Base-by-base conservation (phyloP, 1,140 invertebrate genomes). In the Drosophila malerkotliana region DNA sequence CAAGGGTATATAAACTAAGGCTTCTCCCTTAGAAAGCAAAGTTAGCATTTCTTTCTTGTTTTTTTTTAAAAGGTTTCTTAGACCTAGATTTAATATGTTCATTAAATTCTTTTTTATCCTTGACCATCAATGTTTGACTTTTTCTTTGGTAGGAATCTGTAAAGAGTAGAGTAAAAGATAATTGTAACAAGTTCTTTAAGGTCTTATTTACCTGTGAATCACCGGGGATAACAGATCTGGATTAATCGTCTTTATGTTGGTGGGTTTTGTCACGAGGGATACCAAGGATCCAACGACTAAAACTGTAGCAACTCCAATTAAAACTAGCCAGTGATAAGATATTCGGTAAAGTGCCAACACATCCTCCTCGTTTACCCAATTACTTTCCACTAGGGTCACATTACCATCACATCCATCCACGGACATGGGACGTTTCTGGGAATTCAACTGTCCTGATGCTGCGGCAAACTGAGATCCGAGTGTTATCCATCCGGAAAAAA, bases 291-390 rank as follows among this genome's bases (percentile, higher is more conserved):
- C 96, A 1, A 96, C 93, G 2, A 94, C 54, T 14, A 96, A 80
- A 0, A 95, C 94, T 0, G 94, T 93, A 0, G 93, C 51, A 4
- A 93, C 92, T 3, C 95, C 95, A 59, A 94, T 92, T 18, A 95
- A 95, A 48, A 96, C 95, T 79, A 97, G 95, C 95, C 96, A 96
- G 76, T 95, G 94, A 79, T 95, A 96, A 2, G 95, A 96, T 12
- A 96, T 78, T 12, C 94, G 93, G 92, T 95, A 96, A 14, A 96
- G 87, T 1, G 95, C 94, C 85, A 96, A 96, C 26, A 96, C 92
- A 6, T 93, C 67, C 0, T 92, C 90, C 91, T 93, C 92, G 75
- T 93, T 90, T 15, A 83, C 79, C 85, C 91, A 92, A 45, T 59
- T 21, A 61, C 45, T 34, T 47, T 82, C 72, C 39, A 77, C 34